Base-by-base conservation (phyloP, 53 echinoderm and acorn worm genomes). In the Holothuria leucospilota region DNA sequence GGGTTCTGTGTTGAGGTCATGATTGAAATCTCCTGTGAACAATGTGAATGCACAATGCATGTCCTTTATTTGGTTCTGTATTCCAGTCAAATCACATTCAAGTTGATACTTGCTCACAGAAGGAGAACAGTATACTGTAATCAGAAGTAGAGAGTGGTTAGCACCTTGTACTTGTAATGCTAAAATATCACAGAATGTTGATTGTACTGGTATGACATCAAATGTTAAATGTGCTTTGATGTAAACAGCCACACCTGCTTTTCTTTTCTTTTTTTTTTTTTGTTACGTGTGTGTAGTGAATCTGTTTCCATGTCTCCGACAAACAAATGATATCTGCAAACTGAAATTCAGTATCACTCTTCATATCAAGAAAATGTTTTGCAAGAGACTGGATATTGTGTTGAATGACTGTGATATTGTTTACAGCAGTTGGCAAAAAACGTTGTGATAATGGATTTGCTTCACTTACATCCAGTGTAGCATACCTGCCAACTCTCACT, bases 311-410 rank as follows among this genome's bases (percentile, higher is more conserved):
- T 84, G 71, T 69, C 28, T 85, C 70, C 20, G 42, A 67, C 68
- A 85, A 63, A 30, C 85, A 85, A 42, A 53, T 85, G 69, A 85
- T 68, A 85, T 78, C 85, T 46, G 85, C 67, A 85, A 39, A 41
- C 39, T 25, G 49, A 39, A 52, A 85, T 41, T 69, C 63, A 23
- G 69, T 12, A 18, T 69, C 51, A 42, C 12, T 23, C 42, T 41
- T 69, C 42, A 69, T 41, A 49, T 85, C 85, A 20, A 68, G 20
- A 8, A 49, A 85, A 21, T 85, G 70, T 16, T 65, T 68, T 34
- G 69, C 26, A 51, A 85, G 42, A 20, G 85, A 85, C 12, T 85
- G 71, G 40, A 85, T 85, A 21, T 69, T 69, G 70, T 85, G 85
- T 23, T 69, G 68, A 27, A 68, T 69, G 21, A 85, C 25, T 85